Evolutionary conservation across 1,140 invertebrate species (phyloP).

Genomic region (Calliopsis andreniformis): DNA sequence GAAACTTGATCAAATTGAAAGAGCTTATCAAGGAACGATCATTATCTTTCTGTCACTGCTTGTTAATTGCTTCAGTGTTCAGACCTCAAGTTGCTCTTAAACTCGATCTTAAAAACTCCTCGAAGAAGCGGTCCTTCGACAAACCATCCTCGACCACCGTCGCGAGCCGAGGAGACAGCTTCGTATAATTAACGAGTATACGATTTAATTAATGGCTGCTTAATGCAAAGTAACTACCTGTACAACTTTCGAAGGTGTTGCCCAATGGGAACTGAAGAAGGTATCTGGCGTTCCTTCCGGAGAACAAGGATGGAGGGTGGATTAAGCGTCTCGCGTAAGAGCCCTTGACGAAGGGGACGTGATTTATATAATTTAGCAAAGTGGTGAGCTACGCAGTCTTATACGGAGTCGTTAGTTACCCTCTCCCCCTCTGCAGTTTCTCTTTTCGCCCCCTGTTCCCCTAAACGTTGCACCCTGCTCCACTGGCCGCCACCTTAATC

Average conservation of each 20-base stretch:
- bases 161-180: conserved; percentile 61
- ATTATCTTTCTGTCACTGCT: neutral
- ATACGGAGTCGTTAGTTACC: conserved; percentile 69
- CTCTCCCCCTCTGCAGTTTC: conserved; percentile 16
- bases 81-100: no score
- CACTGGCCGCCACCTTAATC: conserved; percentile 54
- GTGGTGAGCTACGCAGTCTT: conserved; percentile 71
- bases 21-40: neutral
- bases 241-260: conserved; percentile 59
- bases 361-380: conserved; percentile 80
- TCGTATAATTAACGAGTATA: conserved; percentile 69
- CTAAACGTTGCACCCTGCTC: conserved; percentile 15
- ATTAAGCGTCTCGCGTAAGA: conserved; percentile 72
- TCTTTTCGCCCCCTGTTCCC: neutral
- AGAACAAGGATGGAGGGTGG: conserved; percentile 42
- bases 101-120: neutral
- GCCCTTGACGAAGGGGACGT: conserved; percentile 73
- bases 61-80: conserved; percentile 14
- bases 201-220: conserved; percentile 74
- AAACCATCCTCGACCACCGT: conserved; percentile 42
- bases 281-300: neutral
- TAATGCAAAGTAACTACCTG: conserved; percentile 72
- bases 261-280: conserved; percentile 11
- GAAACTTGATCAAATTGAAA: no score
- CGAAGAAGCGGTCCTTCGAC: neutral